Evolutionary conservation across 2,888 invertebrate genomes (phyloP).

Genomic region (Tipula confusa): DNA sequence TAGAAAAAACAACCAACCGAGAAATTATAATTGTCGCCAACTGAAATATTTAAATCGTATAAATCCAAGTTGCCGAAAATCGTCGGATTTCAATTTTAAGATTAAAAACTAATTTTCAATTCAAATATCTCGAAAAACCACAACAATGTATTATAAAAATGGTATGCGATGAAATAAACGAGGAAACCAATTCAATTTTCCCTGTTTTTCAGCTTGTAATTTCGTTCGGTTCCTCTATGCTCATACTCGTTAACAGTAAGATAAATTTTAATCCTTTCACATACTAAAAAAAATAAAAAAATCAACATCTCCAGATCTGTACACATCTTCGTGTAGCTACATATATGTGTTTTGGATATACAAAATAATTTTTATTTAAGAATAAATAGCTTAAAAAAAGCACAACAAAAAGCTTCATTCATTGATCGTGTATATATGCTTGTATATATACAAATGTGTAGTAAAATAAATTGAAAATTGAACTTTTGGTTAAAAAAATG

Average conservation of each 20-base stretch:
- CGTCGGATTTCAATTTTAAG: background rate
- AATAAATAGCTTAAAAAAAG: background rate
- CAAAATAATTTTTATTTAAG: background rate
- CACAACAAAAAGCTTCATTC: background rate
- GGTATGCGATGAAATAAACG: background rate
- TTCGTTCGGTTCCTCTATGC: background rate
- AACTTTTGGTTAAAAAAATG: background rate
- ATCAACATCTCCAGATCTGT: background rate
- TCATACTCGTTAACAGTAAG: background rate
- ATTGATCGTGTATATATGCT: background rate
- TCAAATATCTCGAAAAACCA: background rate
- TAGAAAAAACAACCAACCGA: too few species aligned
- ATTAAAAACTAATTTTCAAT: background rate
- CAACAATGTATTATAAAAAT: background rate
- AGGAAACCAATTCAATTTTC: background rate
- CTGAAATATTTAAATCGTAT: too few species aligned
- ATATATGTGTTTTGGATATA: background rate
- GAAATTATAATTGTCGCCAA: too few species aligned
- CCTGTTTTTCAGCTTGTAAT: background rate
- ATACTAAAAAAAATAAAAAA: background rate
- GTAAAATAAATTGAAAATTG: slow-evolving; percentile 29
- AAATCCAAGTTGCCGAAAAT: too few species aligned
- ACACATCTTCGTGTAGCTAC: background rate
- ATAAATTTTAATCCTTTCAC: background rate
- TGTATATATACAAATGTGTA: background rate